Base-by-base conservation (phyloP, 2,797 vertebrate genomes). In the Capromys pilorides region DNA sequence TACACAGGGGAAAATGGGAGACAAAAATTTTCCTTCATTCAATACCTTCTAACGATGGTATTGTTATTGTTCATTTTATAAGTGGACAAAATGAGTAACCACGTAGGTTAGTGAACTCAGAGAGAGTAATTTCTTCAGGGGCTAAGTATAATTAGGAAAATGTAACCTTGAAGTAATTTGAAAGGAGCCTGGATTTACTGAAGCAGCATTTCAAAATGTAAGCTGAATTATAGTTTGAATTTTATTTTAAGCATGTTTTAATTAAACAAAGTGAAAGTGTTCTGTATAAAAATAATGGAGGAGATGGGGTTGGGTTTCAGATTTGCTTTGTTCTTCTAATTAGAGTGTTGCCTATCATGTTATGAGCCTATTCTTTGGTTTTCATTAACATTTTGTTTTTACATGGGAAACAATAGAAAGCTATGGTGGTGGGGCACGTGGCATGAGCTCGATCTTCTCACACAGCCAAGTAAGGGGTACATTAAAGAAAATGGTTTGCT, bases 201-300 rank as follows among this genome's bases (percentile, higher is more conserved):
- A 88, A 73, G 7, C 8, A 73, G 77, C 45, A 62, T 69, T 62
- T 93, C 28, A 64, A 77, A 61, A 51, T 9, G 49, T 4, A 51
- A n/a, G 87, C 51, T 87, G 8, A 49, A 82, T 91, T n/a, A 80
- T 24, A 88, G 51, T 88, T 91, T 83, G 57, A 86, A 12, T 54
- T 93, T 91, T 22, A 51, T 61, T 84, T 95, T 92, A 93, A 80
- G 11, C 2, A 71, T 62, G 33, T 39, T 59, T 88, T 88, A 86
- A 69, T 77, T 86, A 67, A 83, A 79, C 6, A 90, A 79, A 82
- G n/a, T n/a, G 4, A 77, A 73, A 82, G 45, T 90, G 33, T 71
- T 87, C 9, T 71, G 26, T 77, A 21, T 84, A 45, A 69, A 86
- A 89, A 59, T 89, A 41, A 86, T n/a, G 6, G 36, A 80, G 19